Conservation (phyloP, 2,797 vertebrate genomes). For the Falco novaeseelandiae region DNA sequence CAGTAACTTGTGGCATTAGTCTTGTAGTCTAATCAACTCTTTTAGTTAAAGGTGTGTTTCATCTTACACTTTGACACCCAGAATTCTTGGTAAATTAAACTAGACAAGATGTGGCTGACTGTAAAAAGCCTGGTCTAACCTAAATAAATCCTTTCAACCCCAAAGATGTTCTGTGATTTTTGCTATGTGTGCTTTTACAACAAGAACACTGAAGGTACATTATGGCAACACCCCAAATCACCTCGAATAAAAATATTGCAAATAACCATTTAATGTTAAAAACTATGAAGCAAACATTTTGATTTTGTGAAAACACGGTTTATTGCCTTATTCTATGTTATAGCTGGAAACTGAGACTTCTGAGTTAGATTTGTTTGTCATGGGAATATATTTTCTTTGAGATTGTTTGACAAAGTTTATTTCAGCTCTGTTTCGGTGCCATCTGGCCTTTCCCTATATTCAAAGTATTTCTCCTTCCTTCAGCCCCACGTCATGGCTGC, state of each 20-base stretch:
- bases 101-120: constrained; percentile 51
- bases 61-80: constrained; percentile 71
- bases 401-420: constrained; percentile 53
- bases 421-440: constrained; percentile 60
- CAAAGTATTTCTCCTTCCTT: constrained; percentile 60
- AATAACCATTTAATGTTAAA: constrained; percentile 55
- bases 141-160: constrained; percentile 47
- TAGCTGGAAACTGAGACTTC: constrained; percentile 71
- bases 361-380: constrained; percentile 66
- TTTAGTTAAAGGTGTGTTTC: constrained; percentile 64
- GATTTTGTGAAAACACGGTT: constrained; percentile 70
- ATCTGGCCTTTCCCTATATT: constrained; percentile 41
- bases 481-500: constrained; percentile 8
- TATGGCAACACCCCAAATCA: constrained; percentile 74
- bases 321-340: constrained; percentile 76
- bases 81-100: constrained; percentile 67
- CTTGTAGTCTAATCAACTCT: constrained; percentile 59
- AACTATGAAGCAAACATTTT: constrained; percentile 66
- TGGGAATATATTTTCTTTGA: constrained; percentile 29
- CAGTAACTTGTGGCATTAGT: constrained; percentile 49
- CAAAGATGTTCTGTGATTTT: constrained; percentile 60
- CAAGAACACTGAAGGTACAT: constrained; percentile 76
- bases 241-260: constrained; percentile 60
- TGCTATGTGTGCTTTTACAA: constrained; percentile 69
- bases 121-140: constrained; percentile 56